Evolutionary conservation across 64 coral and sea anemone species (phyloP).

Genomic region (Trachythela sp.): DNA sequence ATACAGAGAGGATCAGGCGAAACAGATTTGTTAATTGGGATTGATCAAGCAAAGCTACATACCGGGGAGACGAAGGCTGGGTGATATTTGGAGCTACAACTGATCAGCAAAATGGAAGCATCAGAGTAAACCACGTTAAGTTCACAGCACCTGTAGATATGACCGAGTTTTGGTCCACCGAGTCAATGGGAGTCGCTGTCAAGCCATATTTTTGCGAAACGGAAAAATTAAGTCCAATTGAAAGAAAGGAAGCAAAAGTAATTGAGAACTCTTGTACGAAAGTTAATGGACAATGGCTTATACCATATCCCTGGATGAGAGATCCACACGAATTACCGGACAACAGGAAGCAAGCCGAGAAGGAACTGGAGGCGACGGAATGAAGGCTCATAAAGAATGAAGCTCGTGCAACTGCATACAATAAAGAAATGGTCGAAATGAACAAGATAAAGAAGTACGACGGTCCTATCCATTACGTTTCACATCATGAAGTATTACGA

Average conservation of each 20-base stretch:
- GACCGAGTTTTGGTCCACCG: slow-evolving; percentile 5
- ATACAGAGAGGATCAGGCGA: background rate
- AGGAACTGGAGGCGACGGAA: background rate
- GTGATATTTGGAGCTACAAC: background rate
- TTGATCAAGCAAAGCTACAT: background rate
- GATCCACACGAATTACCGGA: background rate
- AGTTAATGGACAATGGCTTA: background rate
- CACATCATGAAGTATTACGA: background rate
- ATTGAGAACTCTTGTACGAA: background rate
- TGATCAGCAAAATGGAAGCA: background rate
- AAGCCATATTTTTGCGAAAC: background rate
- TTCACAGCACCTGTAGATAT: background rate
- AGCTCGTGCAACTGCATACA: background rate
- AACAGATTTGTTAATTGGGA: background rate
- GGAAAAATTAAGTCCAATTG: background rate
- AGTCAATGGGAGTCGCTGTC: background rate
- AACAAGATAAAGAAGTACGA: background rate
- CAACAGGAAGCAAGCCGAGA: background rate
- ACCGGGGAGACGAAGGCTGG: background rate
- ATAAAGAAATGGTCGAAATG: background rate
- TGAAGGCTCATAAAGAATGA: background rate
- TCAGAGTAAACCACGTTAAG: background rate
- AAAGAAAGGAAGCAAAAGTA: background rate
- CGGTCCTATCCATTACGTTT: background rate
- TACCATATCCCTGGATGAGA: background rate